Evolutionary conservation across 23 tunicate genomes (phyloP).

Genomic region (Trididemnum miniatum): DNA sequence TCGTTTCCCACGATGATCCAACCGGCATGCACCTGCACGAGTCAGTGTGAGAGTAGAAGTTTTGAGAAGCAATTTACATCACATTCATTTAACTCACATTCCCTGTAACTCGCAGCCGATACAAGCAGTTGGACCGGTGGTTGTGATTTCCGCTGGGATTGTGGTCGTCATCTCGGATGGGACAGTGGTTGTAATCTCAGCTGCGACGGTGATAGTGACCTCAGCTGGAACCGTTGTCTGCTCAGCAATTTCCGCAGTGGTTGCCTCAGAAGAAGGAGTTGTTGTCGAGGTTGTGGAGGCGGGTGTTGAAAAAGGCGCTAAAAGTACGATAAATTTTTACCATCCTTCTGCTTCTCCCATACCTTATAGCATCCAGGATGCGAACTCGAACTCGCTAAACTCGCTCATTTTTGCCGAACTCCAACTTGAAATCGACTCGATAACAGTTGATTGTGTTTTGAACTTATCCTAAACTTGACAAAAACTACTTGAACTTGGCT

Average conservation of each 20-base stretch:
- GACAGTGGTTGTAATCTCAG: constrained; percentile 16
- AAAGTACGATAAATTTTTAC: no score
- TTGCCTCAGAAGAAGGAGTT: background rate
- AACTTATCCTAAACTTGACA: no score
- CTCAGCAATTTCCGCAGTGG: background rate
- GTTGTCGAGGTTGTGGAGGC: constrained; percentile 1
- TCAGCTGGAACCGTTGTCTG: background rate
- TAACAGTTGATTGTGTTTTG: no score
- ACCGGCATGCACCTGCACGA: constrained; percentile 63
- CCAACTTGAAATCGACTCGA: no score
- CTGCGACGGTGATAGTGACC: background rate
- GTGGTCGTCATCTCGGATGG: constrained; percentile 8
- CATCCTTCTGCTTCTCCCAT: no score
- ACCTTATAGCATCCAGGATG: no score
- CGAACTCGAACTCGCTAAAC: no score
- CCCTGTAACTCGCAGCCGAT: constrained; percentile 55
- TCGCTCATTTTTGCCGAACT: no score
- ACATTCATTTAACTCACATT: constrained; percentile 30
- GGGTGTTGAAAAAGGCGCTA: background rate
- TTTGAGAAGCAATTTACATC: no score
- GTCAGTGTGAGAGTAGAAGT: no score
- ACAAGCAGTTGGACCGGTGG: constrained; percentile 47
- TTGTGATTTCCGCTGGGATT: background rate
- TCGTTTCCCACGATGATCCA: constrained; percentile 56
- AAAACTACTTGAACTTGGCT: no score